phyloP scores from a whole-genome alignment of 2,888 invertebrate species.

The Synergus umbraculus region DNA sequence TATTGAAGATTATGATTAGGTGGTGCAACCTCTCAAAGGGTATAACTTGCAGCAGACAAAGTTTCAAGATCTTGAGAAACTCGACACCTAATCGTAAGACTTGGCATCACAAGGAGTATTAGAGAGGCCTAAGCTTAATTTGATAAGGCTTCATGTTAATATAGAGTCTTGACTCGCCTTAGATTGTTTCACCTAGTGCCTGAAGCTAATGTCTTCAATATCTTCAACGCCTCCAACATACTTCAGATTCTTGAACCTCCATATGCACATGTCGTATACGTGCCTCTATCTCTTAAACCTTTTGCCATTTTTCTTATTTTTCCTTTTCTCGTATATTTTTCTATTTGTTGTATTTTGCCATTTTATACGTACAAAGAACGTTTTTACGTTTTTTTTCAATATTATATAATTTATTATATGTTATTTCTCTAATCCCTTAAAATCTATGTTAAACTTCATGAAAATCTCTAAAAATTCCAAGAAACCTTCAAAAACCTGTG shows the following conservation, averaged over 20 bases:
- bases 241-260: neutral
- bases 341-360: too few relatives aligned
- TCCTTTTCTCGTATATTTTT: too few relatives aligned
- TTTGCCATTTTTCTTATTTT: neutral
- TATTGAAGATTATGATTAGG: neutral
- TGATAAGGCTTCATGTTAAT: constrained; percentile 44
- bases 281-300: neutral
- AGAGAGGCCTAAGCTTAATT: constrained; percentile 44
- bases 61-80: constrained; percentile 34
- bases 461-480: too few relatives aligned
- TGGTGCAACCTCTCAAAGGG: constrained; percentile 9
- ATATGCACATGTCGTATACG: neutral
- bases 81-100: constrained; percentile 23
- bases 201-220: constrained; percentile 48
- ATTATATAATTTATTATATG: too few relatives aligned
- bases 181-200: constrained; percentile 53
- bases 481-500: too few relatives aligned
- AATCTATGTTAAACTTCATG: too few relatives aligned
- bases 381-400: too few relatives aligned
- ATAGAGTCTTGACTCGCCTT: constrained; percentile 45
- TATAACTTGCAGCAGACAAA: constrained; percentile 13
- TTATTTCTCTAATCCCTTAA: too few relatives aligned
- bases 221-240: constrained; percentile 45
- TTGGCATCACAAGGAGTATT: constrained; percentile 20
- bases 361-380: too few relatives aligned